Evolutionary conservation across 2,113 vertebrate genomes (phyloP).

Genomic region (Cichladusa arquata): DNA sequence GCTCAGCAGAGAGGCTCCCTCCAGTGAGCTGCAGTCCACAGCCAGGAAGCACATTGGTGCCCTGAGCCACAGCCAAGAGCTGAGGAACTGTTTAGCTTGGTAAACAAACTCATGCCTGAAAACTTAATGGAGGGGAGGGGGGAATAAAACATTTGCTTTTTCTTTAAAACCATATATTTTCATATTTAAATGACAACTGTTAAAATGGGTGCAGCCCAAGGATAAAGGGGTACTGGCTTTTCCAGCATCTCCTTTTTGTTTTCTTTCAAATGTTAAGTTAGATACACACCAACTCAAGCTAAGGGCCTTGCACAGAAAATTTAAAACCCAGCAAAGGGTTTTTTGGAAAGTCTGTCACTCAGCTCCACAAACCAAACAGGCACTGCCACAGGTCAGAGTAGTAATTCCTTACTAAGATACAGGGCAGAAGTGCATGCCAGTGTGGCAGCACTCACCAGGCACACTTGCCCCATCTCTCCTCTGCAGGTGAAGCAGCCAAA

Average conservation of each 20-base stretch:
- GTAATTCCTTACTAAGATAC: neutral
- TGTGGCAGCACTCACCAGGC: neutral
- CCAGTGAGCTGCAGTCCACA: neutral
- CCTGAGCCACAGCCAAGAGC: neutral
- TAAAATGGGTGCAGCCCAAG: neutral
- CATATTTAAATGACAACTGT: neutral
- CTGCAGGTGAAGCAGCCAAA: neutral
- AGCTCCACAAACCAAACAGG: neutral
- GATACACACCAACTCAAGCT: neutral
- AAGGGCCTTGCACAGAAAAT: neutral
- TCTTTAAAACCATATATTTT: neutral
- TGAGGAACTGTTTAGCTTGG: neutral
- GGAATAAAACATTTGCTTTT: neutral
- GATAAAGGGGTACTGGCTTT: neutral
- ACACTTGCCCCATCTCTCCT: neutral
- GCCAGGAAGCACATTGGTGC: neutral
- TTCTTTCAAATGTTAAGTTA: neutral
- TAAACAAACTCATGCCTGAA: neutral
- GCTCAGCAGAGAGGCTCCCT: neutral
- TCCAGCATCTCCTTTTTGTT: neutral
- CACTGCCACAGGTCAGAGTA: neutral
- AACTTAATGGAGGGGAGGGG: neutral
- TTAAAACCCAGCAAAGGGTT: neutral
- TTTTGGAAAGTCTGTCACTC: neutral
- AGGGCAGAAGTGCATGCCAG: neutral